Percentiles rank a stretch among this genome's conserved stretches.
Evolutionary conservation across 2,888 invertebrate genomes (phyloP).

Genomic region (Acanthacorydalis orientalis): DNA sequence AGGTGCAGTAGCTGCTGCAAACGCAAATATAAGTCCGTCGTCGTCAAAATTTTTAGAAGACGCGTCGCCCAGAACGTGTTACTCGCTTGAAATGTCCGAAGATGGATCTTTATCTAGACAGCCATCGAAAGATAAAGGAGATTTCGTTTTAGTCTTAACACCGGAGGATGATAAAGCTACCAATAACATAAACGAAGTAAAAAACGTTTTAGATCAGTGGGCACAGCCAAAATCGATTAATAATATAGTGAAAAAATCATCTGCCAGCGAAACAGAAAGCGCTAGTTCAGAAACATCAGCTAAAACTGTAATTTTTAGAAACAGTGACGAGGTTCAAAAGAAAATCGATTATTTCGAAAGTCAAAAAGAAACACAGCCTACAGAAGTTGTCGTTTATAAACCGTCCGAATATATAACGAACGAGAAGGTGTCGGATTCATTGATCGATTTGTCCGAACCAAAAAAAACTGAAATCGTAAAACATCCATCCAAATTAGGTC

Average conservation of each 20-base stretch:
- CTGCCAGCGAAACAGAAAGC: conserved; percentile 52
- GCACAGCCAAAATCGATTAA: conserved; percentile 24
- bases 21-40: conserved; percentile 24
- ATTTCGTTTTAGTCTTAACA: conserved; percentile 28
- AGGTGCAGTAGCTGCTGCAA: conserved; percentile 39
- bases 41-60: conserved; percentile 18
- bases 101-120: conserved; percentile 7
- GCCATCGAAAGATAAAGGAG: conserved; percentile 16
- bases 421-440: conserved; percentile 19
- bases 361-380: conserved; percentile 44
- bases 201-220: conserved; percentile 28
- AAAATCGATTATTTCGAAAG: conserved; percentile 72
- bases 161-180: conserved; percentile 19
- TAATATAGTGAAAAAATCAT: conserved; percentile 23
- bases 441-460: conserved; percentile 12
- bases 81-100: conserved; percentile 27
- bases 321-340: conserved; percentile 45
- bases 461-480: conserved; percentile 13
- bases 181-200: conserved; percentile 18
- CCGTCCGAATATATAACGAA: conserved; percentile 19
- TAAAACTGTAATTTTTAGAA: conserved; percentile 43
- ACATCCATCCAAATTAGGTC: conserved; percentile 21
- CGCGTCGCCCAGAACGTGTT: conserved; percentile 29
- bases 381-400: conserved; percentile 18
- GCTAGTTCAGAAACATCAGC: conserved; percentile 55